Evolutionary conservation across 30 jellyfish, hydroid and myxozoan species (phyloP), one percentile per base, ranked within the genome.

Genomic region (Aurelia aurita): DNA sequence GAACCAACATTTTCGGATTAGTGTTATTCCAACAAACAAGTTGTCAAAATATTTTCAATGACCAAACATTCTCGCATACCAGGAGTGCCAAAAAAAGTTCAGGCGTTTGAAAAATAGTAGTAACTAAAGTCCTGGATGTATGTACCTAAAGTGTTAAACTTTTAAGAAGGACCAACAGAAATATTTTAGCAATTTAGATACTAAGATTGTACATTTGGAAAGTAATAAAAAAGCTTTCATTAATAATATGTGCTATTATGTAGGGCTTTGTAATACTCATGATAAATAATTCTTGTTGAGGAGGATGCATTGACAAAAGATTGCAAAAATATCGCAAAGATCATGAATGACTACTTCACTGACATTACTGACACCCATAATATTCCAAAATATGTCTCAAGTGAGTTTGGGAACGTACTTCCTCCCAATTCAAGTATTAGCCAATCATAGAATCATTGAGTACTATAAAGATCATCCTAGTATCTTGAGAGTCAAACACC

Each of bases 401-500:
- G 14, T 9, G 68, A 59, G 21, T 77, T 3, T 26, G 46, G 15
- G 53, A 39, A 58, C 53, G 35, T 35, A 44, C 83, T n/a, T 18
- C 83, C 19, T 79, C 7, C 60, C 61, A 26, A 79, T 22, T 25
- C 71, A 60, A 46, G 64, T 23, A 83, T 68, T 31, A 9, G n/a
- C n/a, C n/a, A n/a, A n/a, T n/a, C n/a, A 0, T 15, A 26, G 23
- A 20, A 68, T 69, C 23, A 69, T 83, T 15, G 87, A 69, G 21
- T 21, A 83, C 68, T 83, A 39, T 70, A 58, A 58, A 83, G 46
- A 83, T 83, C 93, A 83, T 31, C 87, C 87, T 16, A 83, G 87
- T 31, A 83, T 83, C 12, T 26, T 51, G 67, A 53, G 26, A 69
- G 69, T 82, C 45, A 70, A 70, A 82, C 58, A 80, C 39, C 39